A percentile compares a stretch with the other conserved stretches of the same genome.
Evolutionary conservation across 2,888 invertebrate genomes (phyloP).

Genomic region (Prenolepis imparis): DNA sequence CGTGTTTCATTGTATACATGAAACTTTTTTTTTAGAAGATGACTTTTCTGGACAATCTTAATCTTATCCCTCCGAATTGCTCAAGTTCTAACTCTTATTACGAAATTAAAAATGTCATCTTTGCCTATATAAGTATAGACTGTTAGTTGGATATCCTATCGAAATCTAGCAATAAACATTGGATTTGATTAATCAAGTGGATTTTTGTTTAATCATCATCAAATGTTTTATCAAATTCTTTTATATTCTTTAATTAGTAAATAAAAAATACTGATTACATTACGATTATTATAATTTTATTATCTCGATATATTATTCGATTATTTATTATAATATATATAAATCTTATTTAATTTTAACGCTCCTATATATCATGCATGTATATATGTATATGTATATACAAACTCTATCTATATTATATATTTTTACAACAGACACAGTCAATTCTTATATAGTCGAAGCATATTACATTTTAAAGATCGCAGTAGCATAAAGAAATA

Average conservation of each 20-base stretch:
- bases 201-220: neutral
- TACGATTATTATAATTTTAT: neutral
- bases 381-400: too few species aligned
- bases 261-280: neutral
- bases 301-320: neutral
- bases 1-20: neutral
- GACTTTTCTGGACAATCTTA: neutral
- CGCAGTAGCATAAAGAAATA: neutral
- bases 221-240: neutral
- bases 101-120: neutral
- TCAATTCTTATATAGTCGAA: neutral
- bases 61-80: neutral
- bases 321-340: neutral
- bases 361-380: too few species aligned
- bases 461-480: neutral
- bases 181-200: neutral
- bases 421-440: neutral
- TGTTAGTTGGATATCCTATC: neutral
- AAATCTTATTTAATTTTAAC: too few species aligned
- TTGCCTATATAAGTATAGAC: neutral
- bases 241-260: neutral
- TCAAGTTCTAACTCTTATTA: neutral
- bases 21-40: neutral
- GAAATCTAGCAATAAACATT: neutral
- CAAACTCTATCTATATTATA: too few species aligned